Conservation (phyloP, 2,797 vertebrate species). For the Otolemur crassicaudatus region DNA sequence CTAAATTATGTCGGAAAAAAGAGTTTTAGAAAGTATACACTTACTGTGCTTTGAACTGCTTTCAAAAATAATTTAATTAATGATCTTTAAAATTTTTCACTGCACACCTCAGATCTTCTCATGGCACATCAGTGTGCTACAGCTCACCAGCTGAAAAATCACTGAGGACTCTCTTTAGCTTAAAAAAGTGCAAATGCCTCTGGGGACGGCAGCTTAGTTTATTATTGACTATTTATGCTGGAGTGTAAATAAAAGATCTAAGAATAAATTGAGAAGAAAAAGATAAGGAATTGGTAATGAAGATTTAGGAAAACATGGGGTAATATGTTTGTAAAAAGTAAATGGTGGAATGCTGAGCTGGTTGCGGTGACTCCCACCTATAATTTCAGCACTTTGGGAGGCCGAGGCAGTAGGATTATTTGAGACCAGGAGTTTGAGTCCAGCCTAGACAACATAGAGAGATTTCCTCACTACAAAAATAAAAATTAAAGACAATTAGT, state of each 20-base stretch:
- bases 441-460: neutral
- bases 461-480: neutral
- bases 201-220: neutral
- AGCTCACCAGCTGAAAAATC: no score
- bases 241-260: neutral
- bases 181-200: neutral
- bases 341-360: neutral
- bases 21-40: no score
- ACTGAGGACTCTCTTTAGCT: neutral
- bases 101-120: no score
- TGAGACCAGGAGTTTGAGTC: neutral
- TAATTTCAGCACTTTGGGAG: neutral
- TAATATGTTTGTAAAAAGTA: conserved; percentile 6
- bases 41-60: no score
- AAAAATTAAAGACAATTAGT: neutral
- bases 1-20: no score
- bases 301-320: neutral
- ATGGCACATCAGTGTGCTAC: no score
- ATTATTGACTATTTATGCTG: neutral
- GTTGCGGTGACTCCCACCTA: neutral
- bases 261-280: neutral
- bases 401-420: neutral
- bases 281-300: neutral
- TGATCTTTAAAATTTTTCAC: no score
- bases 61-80: no score